Conservation (phyloP, 2,888 invertebrate genomes). For the Allacma fusca region DNA sequence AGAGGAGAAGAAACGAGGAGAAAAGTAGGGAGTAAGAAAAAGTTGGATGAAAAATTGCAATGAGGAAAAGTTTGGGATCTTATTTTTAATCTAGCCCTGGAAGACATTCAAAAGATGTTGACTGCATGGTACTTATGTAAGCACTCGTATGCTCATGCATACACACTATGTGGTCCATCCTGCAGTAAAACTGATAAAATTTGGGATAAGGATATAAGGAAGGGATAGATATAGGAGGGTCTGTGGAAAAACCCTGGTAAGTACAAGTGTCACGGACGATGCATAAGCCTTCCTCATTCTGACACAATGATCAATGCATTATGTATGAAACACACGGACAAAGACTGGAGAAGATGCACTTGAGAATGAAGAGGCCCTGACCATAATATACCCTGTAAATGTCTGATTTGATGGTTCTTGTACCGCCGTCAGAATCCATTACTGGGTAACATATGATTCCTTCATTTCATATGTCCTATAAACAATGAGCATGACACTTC, state of each 20-base stretch:
- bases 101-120: no score
- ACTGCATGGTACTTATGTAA: no score
- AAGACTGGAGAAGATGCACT: not conserved
- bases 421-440: conserved; percentile 18
- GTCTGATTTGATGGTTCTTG: conserved; percentile 7
- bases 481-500: conserved; percentile 6
- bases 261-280: no score
- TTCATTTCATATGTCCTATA: not conserved
- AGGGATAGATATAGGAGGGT: no score
- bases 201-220: no score
- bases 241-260: no score
- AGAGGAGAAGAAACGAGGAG: not conserved
- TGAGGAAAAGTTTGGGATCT: not conserved
- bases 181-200: no score
- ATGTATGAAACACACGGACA: not conserved
- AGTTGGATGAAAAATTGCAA: not conserved
- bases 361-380: not conserved
- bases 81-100: no score
- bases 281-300: no score
- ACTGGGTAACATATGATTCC: not conserved
- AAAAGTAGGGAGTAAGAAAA: not conserved
- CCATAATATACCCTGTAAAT: conserved; percentile 1
- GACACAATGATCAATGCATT: not conserved
- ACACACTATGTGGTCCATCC: no score
- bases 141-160: no score